Evolutionary conservation across 2,888 invertebrate species (phyloP).

Genomic region (Monoplex corrugatus): DNA sequence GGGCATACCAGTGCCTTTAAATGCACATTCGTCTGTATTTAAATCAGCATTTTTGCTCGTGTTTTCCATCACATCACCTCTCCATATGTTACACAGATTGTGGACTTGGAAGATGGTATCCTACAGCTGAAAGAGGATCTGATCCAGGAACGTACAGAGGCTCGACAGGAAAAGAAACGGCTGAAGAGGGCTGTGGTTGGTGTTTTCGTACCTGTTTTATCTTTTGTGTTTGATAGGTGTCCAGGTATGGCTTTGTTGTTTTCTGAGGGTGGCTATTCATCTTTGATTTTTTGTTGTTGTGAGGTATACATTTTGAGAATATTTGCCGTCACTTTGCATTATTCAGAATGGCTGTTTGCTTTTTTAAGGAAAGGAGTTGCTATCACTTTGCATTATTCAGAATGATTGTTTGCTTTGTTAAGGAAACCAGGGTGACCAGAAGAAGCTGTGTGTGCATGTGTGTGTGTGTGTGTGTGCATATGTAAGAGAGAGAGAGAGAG

Average conservation of each 20-base stretch:
- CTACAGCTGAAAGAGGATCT: slow-evolving; percentile 80
- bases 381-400: too few species aligned
- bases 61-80: too few species aligned
- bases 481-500: neutral
- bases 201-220: slow-evolving; percentile 14
- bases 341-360: too few species aligned
- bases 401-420: neutral
- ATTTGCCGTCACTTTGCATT: too few species aligned
- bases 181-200: slow-evolving; percentile 79
- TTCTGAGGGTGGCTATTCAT: neutral
- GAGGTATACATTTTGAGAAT: too few species aligned
- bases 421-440: too few species aligned
- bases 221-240: neutral
- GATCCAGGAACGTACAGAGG: slow-evolving; percentile 80
- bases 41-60: too few species aligned
- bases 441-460: neutral
- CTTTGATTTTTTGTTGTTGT: neutral
- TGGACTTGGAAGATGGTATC: slow-evolving; percentile 80
- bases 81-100: slow-evolving; percentile 69
- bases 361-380: too few species aligned
- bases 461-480: neutral
- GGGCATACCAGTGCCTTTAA: too few species aligned
- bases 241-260: neutral
- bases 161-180: slow-evolving; percentile 78
- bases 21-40: too few species aligned